Percentiles rank a stretch among this genome's conserved stretches.
Conservation (phyloP, 2,797 vertebrate species). For the Poliocrania exsul region DNA sequence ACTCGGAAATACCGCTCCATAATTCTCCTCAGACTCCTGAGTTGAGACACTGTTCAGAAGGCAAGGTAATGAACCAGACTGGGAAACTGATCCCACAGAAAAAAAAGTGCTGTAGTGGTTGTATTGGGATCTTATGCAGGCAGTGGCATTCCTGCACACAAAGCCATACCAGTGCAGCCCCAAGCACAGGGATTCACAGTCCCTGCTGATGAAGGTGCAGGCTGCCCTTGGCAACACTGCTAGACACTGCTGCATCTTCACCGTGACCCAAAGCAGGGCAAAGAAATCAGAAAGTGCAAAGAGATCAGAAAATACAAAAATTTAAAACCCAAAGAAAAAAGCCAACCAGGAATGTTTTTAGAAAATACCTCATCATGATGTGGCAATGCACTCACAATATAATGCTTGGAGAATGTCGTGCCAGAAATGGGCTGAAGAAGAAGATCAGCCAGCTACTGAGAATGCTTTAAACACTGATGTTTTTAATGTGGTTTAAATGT, state of each 20-base stretch:
- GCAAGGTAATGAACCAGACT: not conserved
- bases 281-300: not conserved
- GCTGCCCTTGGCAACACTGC: not conserved
- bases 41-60: not conserved
- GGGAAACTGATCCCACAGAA: not conserved
- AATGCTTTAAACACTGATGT: no score
- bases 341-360: not conserved
- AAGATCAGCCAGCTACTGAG: no score
- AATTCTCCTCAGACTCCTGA: not conserved
- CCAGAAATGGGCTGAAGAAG: no score
- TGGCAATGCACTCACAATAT: no score
- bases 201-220: not conserved
- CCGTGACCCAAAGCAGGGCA: not conserved
- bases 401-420: no score
- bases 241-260: not conserved
- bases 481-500: no score
- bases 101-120: not conserved
- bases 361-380: not conserved
- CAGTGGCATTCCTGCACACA: rapidly evolving
- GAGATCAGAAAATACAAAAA: not conserved
- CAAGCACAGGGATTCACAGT: not conserved
- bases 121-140: not conserved
- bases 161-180: not conserved
- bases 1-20: not conserved
- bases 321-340: not conserved